phyloP scores from a whole-genome alignment of 1,140 invertebrate genomes.

The Hypothenemus hampei region DNA sequence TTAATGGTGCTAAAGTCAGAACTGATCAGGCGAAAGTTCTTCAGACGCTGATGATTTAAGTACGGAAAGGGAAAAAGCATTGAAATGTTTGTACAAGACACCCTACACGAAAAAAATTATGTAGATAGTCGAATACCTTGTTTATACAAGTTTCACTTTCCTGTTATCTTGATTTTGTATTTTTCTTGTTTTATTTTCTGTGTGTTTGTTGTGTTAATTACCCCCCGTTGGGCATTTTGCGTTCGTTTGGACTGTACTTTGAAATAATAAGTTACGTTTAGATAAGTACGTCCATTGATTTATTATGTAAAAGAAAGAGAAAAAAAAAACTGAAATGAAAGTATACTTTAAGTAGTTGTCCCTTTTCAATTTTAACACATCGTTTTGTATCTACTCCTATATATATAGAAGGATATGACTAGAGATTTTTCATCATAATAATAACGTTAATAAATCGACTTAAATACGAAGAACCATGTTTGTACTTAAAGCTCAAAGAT shows the following conservation, averaged over 20 bases:
- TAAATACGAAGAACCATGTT: slow-evolving; percentile 1
- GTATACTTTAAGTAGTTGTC: slow-evolving; percentile 2
- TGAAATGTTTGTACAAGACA: too few relatives aligned
- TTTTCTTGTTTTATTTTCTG: slow-evolving; percentile 6
- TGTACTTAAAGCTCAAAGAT: not conserved
- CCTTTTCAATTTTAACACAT: slow-evolving; percentile 4
- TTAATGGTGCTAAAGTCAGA: too few relatives aligned
- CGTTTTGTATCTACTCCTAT: too few relatives aligned
- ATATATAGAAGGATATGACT: not conserved
- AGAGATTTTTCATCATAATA: not conserved
- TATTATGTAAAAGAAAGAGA: slow-evolving; percentile 13
- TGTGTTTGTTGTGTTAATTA: slow-evolving; percentile 18
- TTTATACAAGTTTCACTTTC: slow-evolving; percentile 22
- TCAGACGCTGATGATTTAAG: too few relatives aligned
- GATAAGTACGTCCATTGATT: slow-evolving; percentile 19
- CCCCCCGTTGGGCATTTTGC: slow-evolving; percentile 10
- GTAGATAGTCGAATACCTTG: too few relatives aligned
- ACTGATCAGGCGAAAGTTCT: too few relatives aligned
- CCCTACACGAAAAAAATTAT: too few relatives aligned
- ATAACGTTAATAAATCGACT: slow-evolving; percentile 2
- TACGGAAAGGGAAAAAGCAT: too few relatives aligned
- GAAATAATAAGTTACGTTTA: slow-evolving; percentile 20
- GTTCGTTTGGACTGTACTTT: slow-evolving; percentile 15
- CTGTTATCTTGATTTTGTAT: slow-evolving; percentile 4
- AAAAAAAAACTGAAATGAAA: slow-evolving; percentile 18